phyloP scores from a whole-genome alignment of 2,113 vertebrate species.

The Microcebus tavaratra region DNA sequence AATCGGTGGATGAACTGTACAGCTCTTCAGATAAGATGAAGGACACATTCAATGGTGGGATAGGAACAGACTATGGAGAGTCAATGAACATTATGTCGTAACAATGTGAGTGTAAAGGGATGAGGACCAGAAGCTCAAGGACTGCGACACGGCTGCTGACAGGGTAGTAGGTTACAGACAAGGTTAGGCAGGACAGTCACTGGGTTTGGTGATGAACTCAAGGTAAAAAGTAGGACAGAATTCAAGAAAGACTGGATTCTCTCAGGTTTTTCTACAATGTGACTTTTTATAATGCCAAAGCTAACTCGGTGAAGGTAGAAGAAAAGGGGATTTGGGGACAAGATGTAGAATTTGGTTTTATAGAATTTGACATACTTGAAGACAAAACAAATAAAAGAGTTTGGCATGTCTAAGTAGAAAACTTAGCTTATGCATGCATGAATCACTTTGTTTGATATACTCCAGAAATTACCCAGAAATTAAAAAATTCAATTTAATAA shows the following conservation, averaged over 20 bases:
- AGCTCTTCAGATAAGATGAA: neutral
- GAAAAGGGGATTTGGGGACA: neutral
- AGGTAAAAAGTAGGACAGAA: neutral
- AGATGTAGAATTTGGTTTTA: neutral
- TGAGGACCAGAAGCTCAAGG: neutral
- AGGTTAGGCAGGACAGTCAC: neutral
- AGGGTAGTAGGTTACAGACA: neutral
- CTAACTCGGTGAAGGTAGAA: too few species aligned
- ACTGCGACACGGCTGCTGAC: neutral
- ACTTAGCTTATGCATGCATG: neutral
- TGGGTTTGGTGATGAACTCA: neutral
- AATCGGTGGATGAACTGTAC: neutral
- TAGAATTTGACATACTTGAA: neutral
- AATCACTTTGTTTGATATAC: neutral
- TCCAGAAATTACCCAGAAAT: neutral
- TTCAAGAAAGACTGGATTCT: neutral
- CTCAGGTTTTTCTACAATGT: neutral
- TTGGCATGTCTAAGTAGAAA: neutral
- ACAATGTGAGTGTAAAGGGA: neutral
- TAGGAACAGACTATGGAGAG: neutral
- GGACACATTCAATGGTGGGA: too few species aligned
- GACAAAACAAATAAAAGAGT: neutral
- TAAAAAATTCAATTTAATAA: neutral
- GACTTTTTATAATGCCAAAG: neutral
- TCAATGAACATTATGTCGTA: neutral